Percentiles rank a stretch among this genome's conserved stretches.
Conservation (phyloP, 1,140 invertebrate species). For the Drosophila lowei region DNA sequence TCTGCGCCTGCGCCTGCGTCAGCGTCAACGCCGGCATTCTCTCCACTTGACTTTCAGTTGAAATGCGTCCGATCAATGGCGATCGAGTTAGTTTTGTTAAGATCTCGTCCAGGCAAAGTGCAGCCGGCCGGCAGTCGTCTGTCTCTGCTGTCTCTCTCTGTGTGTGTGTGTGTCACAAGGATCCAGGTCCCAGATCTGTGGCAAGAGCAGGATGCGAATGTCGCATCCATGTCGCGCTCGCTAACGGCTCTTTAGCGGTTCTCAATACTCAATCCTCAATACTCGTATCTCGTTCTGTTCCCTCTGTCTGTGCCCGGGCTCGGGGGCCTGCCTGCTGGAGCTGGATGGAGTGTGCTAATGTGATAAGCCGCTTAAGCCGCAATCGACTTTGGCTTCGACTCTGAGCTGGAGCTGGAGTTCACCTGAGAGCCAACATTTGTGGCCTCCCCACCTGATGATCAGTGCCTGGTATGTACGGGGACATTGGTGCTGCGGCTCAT, state of each 20-base stretch:
- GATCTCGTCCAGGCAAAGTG: conserved; percentile 79
- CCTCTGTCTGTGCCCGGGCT: not conserved
- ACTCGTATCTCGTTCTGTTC: conserved; percentile 15
- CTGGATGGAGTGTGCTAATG: conserved; percentile 50
- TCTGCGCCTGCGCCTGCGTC: conserved; percentile 6
- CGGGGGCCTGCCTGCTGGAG: not conserved
- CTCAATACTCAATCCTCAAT: conserved; percentile 5
- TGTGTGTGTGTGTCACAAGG: conserved; percentile 28
- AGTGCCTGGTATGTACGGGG: conserved; percentile 37
- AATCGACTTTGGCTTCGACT: conserved; percentile 28
- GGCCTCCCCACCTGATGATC: conserved; percentile 16
- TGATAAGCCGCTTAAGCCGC: conserved; percentile 55
- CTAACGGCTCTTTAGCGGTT: conserved; percentile 47
- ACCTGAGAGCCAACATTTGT: conserved; percentile 21
- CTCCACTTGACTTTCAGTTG: conserved; percentile 73
- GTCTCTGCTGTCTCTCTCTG: conserved; percentile 11
- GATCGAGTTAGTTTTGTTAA: conserved; percentile 82
- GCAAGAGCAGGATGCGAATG: conserved; percentile 48
- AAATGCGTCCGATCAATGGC: conserved; percentile 78
- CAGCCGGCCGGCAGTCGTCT: conserved; percentile 47
- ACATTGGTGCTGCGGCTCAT: too few relatives aligned
- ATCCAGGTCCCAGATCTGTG: conserved; percentile 16
- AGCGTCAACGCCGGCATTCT: conserved; percentile 56
- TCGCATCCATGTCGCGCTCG: conserved; percentile 24
- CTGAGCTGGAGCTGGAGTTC: conserved; percentile 21